phyloP scores from a whole-genome alignment of 2,797 vertebrate species.

The Cuculus canorus region DNA sequence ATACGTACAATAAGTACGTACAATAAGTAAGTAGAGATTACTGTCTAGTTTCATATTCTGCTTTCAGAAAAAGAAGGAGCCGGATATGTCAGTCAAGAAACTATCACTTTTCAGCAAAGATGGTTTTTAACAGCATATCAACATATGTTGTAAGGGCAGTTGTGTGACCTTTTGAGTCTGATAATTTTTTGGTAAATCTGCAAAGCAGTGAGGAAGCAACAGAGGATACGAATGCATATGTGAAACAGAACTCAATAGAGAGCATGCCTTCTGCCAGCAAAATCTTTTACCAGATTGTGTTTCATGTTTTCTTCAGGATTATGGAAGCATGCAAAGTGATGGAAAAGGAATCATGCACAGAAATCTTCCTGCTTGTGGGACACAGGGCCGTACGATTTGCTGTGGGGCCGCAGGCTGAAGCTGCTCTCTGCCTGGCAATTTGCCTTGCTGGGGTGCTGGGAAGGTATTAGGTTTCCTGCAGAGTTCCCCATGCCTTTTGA shows the following conservation, averaged over 20 bases:
- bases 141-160: not conserved
- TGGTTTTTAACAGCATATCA: not conserved
- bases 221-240: not conserved
- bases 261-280: not conserved
- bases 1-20: not conserved
- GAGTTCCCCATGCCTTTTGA: not conserved
- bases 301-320: not conserved
- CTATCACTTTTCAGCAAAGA: not conserved
- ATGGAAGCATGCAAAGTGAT: not conserved
- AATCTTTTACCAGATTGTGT: constrained; percentile 1
- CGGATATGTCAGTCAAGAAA: not conserved
- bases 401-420: not conserved
- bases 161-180: not conserved
- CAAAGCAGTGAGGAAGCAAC: not conserved
- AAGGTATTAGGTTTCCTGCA: not conserved
- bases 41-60: not conserved
- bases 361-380: not conserved
- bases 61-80: not conserved
- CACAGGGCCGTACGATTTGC: not conserved
- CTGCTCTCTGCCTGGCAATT: not conserved
- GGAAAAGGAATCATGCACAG: not conserved
- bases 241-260: not conserved
- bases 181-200: not conserved
- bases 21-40: not conserved
- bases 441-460: not conserved